Evolutionary conservation across 2,797 vertebrate genomes (phyloP), one percentile per base, ranked within the genome.

Genomic region (Microctenopoma steveboyesi): DNA sequence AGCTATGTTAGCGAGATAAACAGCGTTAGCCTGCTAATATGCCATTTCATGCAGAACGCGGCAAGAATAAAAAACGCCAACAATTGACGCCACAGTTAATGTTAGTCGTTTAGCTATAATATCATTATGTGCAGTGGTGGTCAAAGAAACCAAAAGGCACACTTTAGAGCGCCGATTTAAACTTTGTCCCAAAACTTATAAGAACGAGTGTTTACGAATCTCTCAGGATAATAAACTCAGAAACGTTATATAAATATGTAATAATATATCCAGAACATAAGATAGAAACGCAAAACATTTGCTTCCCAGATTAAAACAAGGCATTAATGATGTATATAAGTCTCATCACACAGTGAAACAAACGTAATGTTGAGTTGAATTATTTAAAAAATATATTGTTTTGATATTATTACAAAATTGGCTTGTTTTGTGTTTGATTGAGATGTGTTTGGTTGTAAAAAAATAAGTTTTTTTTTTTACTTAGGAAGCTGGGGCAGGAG

Each of bases 21-120:
- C 25, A 57, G 39, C 33, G 64, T 56, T 59, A 79, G 74, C 70
- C 45, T 22, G 80, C 74, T 73, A 74, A 64, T 12, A 4, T 47
- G 69, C 27, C 25, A 12, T 52, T 72, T n/a, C 16, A 45, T 45
- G 16, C 16, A 45, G 7, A 45, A 14, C 83, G 39, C 71, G 5
- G 0, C 14, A 18, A 54, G 46, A 66, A 27, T 16, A 28, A n/a
- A 14, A n/a, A 12, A 50, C 27, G 5, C 12, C 30, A 12, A 64
- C 14, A 35, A 5, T 4, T 57, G 45, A 37, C 13, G 33, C 6
- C 35, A 12, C 11, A 35, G 22, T 65, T 48, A 22, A 33, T 15
- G 4, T 50, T 35, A 52, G 52, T 8, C 1, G 13, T 45, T 8
- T 0, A n/a, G 40, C n/a, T 12, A 30, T 12, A 3, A 4, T 35